phyloP scores from a whole-genome alignment of 2,888 invertebrate genomes.

The Polyommatus icarus region DNA sequence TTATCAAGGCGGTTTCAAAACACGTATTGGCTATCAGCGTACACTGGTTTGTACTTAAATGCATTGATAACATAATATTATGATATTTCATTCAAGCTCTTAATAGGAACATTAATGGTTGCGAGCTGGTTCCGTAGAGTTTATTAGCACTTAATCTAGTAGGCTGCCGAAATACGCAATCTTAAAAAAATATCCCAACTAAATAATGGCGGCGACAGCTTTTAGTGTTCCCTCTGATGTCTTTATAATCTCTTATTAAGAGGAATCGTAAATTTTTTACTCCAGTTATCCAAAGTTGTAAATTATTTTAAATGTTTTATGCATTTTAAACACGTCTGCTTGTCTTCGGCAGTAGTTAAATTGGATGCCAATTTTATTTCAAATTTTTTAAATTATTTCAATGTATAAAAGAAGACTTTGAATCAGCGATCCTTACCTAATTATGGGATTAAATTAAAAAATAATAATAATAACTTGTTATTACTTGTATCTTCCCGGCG shows the following conservation, averaged over 20 bases:
- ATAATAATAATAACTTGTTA: neutral
- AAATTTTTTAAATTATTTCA: neutral
- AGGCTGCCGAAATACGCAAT: neutral
- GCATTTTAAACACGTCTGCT: neutral
- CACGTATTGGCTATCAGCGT: conserved; percentile 45
- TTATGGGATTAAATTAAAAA: neutral
- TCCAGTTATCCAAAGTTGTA: conserved; percentile 11
- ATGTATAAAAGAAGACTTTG: neutral
- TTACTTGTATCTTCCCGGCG: neutral
- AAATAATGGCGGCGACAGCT: conserved; percentile 1
- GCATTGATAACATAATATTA: conserved; percentile 1
- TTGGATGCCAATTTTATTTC: neutral
- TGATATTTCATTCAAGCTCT: neutral
- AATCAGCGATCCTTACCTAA: neutral
- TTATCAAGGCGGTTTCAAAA: conserved; percentile 55
- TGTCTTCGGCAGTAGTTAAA: neutral
- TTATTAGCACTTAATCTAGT: neutral
- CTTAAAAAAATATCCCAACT: neutral
- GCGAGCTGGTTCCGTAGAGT: neutral
- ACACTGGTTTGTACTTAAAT: conserved; percentile 41
- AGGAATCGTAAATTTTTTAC: conserved; percentile 16
- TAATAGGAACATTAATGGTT: neutral
- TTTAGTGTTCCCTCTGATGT: conserved; percentile 7
- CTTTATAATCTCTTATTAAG: conserved; percentile 13
- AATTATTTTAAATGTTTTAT: conserved; percentile 19